Base-by-base conservation (phyloP, 2,113 vertebrate species). In the Caranx melampygus region DNA sequence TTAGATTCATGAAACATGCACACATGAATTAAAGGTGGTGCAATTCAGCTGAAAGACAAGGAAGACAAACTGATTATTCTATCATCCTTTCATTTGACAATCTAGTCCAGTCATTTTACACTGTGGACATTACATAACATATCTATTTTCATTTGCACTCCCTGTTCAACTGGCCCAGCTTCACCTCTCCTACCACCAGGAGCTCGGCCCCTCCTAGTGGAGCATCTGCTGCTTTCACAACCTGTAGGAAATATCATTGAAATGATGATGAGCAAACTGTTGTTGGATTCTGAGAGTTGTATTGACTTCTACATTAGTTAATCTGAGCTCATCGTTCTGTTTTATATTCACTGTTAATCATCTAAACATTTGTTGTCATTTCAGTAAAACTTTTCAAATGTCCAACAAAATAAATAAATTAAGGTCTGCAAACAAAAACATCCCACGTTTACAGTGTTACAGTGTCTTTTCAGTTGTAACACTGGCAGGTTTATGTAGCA, bases 161-260 rank as follows among this genome's bases (percentile, higher is more conserved):
- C 16, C 18, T 34, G 49, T 67, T 75, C n/a, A 34, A 31, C 35
- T 52, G 34, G 12, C 57, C 67, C 35, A 4, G 45, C 16, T 66
- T 81, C 64, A 84, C 51, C 49, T 89, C 54, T 70, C 60, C 74
- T 77, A n/a, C 20, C 79, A 21, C 59, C 54, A 14, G 42, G 2
- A 51, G 67, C 49, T 77, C 55, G 20, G 55, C 69, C 64, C 82
- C 86, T 78, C 82, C 84, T 31, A 79, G 49, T 58, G 40, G 44
- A 68, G 63, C 49, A 21, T 40, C 6, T 59, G 84, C 34, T 84
- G 65, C 75, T 16, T 82, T 82, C 45, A 79, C 0, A 3, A 40
- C 35, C 59, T 20, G 54, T 54, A 16, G 87, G 78, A 78, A 44
- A 59, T 47, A 31, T 31, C 2, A 6, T 6, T 1, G 8, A 47